Base-by-base conservation (phyloP, 2,113 vertebrate species). In the Gadus chalcogrammus region DNA sequence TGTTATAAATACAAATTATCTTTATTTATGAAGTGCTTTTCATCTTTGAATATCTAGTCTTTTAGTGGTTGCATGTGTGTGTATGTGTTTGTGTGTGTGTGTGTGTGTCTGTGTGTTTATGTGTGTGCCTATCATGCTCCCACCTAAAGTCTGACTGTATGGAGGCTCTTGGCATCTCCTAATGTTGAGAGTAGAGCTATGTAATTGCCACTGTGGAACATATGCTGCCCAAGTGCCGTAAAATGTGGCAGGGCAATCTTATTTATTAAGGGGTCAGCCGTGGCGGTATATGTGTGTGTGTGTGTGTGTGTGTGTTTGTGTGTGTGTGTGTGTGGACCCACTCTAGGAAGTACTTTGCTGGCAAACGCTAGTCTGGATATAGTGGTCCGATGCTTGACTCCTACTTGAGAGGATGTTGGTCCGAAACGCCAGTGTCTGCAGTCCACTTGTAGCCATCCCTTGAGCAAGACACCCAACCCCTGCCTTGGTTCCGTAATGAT, bases 201-300 rank as follows among this genome's bases (percentile, higher is more conserved):
- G 68, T 68, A 85, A 89, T 88, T 85, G 84, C 79, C 79, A 61
- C 63, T 74, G 77, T 77, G 18, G 16, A 82, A 82, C 89, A 82
- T 80, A 74, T 77, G 78, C 66, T 65, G 67, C 75, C 84, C 85
- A 80, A 88, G 84, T 77, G 81, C 78, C 55, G 38, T 82, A 80
- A 90, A 88, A 88, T 85, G 73, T 52, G 61, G 66, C 72, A 24
- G 64, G 9, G 3, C 69, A 70, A 27, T 84, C 75, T 82, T 65
- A 71, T 88, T 88, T 86, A 89, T 79, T 69, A 48, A 13, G 69
- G 71, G 86, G 88, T 88, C 84, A 82, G 64, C 71, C 5, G 68
- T 63, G 67, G 66, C 35, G 61, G 68, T 67, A 65, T 53, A 65
- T 69, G 65, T 75, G 42, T 31, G 59, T 67, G 22, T 73, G 66